Evolutionary conservation across 1,140 invertebrate genomes (phyloP).

Genomic region (Drosophila aff.): DNA sequence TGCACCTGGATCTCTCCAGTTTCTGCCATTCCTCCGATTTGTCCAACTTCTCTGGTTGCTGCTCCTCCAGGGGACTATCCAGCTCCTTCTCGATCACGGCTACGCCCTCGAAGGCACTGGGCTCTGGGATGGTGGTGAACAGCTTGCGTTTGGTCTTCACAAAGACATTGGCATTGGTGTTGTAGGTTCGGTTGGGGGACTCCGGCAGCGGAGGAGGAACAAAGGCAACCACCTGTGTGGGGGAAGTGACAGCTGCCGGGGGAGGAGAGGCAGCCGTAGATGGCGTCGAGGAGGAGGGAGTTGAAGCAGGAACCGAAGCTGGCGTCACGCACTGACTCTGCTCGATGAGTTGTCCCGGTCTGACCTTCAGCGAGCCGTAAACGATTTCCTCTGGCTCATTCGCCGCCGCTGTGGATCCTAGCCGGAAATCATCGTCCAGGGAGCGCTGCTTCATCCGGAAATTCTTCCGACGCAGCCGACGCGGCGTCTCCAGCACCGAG

Average conservation of each 20-base stretch:
- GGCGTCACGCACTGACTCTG: conserved; percentile 60
- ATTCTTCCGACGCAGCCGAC: conserved; percentile 80
- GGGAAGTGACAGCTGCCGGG: background rate
- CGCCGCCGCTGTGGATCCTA: conserved; percentile 30
- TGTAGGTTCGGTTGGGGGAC: conserved; percentile 80
- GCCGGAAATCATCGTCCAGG: conserved; percentile 73
- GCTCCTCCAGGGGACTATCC: conserved; percentile 60
- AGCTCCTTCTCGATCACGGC: conserved; percentile 67
- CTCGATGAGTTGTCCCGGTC: conserved; percentile 83
- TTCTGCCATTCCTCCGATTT: conserved; percentile 1
- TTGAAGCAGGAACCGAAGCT: background rate
- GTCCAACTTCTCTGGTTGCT: conserved; percentile 22
- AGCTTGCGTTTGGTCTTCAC: conserved; percentile 92
- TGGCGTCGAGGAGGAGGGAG: background rate
- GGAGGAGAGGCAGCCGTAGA: background rate
- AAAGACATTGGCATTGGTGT: conserved; percentile 87
- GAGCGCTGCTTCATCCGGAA: conserved; percentile 78
- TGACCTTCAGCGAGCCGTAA: conserved; percentile 73
- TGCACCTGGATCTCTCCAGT: background rate
- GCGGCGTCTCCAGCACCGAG: conserved; percentile 82
- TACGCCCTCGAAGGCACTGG: conserved; percentile 66
- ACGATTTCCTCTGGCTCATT: conserved; percentile 58
- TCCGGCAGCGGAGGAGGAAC: conserved; percentile 71
- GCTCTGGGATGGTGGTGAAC: conserved; percentile 88
- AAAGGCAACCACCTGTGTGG: conserved; percentile 43